phyloP scores from a whole-genome alignment of 2,888 invertebrate species.

The Encarsia formosa region DNA sequence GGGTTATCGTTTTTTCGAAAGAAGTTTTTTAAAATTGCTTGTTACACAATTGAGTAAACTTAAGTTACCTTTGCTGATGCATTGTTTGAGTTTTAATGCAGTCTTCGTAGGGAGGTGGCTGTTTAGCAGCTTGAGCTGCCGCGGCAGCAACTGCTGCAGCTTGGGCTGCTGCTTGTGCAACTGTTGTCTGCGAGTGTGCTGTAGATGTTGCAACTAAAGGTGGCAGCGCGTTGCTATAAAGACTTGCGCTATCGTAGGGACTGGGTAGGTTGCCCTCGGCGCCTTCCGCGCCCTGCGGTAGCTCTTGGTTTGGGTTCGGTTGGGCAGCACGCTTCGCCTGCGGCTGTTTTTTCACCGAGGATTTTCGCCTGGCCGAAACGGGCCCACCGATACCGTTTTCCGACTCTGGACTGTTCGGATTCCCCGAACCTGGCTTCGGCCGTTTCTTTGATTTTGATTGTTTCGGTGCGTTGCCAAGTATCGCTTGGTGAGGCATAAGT shows the following conservation, averaged over 20 bases:
- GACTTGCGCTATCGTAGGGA: conserved; percentile 78
- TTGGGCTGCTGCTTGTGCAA: conserved; percentile 61
- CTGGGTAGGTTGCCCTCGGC: conserved; percentile 64
- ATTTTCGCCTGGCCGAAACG: conserved; percentile 62
- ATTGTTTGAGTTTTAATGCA: conserved; percentile 77
- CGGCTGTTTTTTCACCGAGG: conserved; percentile 75
- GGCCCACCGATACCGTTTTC: conserved; percentile 52
- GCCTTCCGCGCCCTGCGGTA: conserved; percentile 67
- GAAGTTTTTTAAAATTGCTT: too few species aligned
- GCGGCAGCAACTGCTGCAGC: conserved; percentile 52
- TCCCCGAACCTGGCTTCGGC: conserved; percentile 58
- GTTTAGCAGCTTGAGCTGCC: conserved; percentile 55
- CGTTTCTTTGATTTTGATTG: conserved; percentile 71
- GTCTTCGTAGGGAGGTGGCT: conserved; percentile 87
- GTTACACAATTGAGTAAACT: too few species aligned
- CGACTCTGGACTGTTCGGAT: conserved; percentile 67
- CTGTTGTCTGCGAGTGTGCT: conserved; percentile 48
- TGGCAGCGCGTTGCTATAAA: conserved; percentile 77
- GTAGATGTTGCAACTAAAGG: conserved; percentile 57
- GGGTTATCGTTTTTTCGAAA: too few species aligned
- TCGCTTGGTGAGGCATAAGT: conserved; percentile 79
- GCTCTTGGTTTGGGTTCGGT: conserved; percentile 52
- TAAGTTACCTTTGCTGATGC: conserved; percentile 42
- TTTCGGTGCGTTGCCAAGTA: conserved; percentile 66
- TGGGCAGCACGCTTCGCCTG: conserved; percentile 49